Base-by-base conservation (phyloP, 1,140 invertebrate genomes). In the Limonius californicus region DNA sequence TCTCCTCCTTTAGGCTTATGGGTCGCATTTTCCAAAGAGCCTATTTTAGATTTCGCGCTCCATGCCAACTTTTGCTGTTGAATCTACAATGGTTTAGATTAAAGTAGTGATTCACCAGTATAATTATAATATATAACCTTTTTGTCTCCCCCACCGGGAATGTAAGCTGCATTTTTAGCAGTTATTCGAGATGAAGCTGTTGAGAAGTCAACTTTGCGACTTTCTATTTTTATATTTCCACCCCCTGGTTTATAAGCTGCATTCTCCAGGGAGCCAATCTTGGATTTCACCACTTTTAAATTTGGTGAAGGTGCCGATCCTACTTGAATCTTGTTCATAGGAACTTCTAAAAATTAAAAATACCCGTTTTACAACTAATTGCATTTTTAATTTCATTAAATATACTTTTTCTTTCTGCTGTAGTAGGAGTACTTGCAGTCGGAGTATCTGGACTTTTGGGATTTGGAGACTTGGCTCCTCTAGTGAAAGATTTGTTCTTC, bases 221-320 rank as follows among this genome's bases (percentile, higher is more conserved):
- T 70, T 76, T 94, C 90, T 63, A 95, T 94, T 81, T 94, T 95
- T 11, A 96, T 84, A 68, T 94, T 89, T 21, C 94, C 94, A 39
- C 94, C 95, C 15, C 92, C 90, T 1, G 94, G 93, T 74, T 92
- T 95, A 76, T 98, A 91, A 47, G 84, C 88, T 0, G 93, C 83
- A 75, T 97, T 97, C n/a, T 94, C 87, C 72, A 97, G 77, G 1
- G 95, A 97, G 4, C 95, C 95, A 65, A 98, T 93, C 82, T 97
- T 97, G 12, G 94, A 95, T 77, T 88, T 88, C 1, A 95, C 91
- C 54, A 90, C 86, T 79, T 94, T 94, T 42, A 97, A 77, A 76
- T 96, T 96, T 18, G 94, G 94, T 18, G 92, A 94, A 42, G 93
- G 91, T 4, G 91, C 90, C 58, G 87, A 84, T 47, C 93, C 93